Conservation (phyloP, 2,113 vertebrate genomes). For the Hippotragus niger region DNA sequence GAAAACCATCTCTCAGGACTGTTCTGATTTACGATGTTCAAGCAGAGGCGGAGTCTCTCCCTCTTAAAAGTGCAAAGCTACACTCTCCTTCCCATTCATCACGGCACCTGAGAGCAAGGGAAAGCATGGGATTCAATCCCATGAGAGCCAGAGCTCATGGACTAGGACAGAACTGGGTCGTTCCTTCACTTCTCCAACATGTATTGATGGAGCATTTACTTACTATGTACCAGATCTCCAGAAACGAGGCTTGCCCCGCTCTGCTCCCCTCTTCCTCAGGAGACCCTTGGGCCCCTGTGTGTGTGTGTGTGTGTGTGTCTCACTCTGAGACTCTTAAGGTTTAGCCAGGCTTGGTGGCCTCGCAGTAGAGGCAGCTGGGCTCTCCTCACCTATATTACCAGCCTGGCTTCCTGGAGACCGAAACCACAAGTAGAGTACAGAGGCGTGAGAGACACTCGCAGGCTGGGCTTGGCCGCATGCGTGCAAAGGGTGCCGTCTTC, state of each 20-base stretch:
- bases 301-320: no score
- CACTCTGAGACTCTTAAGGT: background rate
- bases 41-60: background rate
- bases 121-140: background rate
- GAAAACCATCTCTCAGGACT: background rate
- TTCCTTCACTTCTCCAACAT: background rate
- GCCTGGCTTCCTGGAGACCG: slow-evolving; percentile 77
- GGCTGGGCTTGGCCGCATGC: background rate
- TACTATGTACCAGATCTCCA: background rate
- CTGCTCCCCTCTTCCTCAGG: background rate
- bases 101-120: background rate
- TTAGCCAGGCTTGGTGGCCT: background rate
- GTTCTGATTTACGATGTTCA: background rate
- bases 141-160: background rate
- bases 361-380: background rate
- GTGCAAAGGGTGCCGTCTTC: background rate
- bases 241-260: background rate
- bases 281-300: background rate
- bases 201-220: background rate
- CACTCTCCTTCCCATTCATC: background rate
- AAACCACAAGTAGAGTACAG: slow-evolving; percentile 60
- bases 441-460: background rate
- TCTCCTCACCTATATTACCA: background rate
- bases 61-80: background rate
- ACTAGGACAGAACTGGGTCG: background rate